These are phyloP conservation scores for Zelostemma sp. DNA, from an alignment of 1,140 invertebrate species.

Conservation along the genomic window DNA sequence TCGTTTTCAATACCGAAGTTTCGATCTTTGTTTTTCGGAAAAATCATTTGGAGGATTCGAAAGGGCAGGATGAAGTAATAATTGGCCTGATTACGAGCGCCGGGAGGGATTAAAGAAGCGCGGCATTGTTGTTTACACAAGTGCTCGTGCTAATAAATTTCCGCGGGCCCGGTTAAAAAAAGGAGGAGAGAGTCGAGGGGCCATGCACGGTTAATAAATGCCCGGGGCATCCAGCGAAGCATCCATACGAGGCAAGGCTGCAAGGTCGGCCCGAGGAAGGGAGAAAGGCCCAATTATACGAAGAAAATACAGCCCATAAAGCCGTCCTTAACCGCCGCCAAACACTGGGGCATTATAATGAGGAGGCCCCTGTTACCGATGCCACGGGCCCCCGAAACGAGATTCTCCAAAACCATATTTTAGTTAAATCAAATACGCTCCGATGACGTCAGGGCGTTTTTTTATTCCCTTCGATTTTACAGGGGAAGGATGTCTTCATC, in stretches of 20 bases:
- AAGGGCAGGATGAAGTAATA: slow-evolving; percentile 7
- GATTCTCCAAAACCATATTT: slow-evolving; percentile 9
- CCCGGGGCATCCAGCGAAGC: slow-evolving; percentile 3
- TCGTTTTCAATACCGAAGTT: no score
- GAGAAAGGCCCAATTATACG: slow-evolving; percentile 48
- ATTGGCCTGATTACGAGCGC: slow-evolving; percentile 6
- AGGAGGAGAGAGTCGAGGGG: slow-evolving; percentile 7
- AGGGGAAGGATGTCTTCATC: slow-evolving; percentile 25
- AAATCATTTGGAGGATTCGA: no score
- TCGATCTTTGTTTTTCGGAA: no score
- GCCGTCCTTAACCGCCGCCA: slow-evolving; percentile 47
- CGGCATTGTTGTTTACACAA: slow-evolving; percentile 41
- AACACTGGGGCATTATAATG: slow-evolving; percentile 52
- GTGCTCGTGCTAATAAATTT: slow-evolving; percentile 38
- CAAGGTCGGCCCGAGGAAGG: slow-evolving; percentile 18
- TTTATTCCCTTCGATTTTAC: no score
- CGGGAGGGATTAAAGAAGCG: slow-evolving; percentile 19
- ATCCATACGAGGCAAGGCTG: slow-evolving; percentile 5
- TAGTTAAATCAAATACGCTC: neutral
- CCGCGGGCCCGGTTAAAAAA: slow-evolving; percentile 5
- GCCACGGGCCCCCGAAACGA: slow-evolving; percentile 14
- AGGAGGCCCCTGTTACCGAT: slow-evolving; percentile 36
- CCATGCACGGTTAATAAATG: slow-evolving; percentile 41
- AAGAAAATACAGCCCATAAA: slow-evolving; percentile 57
- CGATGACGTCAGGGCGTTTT: no score